Conservation (phyloP, 1,140 invertebrate species). For the Phocides pigmalion region DNA sequence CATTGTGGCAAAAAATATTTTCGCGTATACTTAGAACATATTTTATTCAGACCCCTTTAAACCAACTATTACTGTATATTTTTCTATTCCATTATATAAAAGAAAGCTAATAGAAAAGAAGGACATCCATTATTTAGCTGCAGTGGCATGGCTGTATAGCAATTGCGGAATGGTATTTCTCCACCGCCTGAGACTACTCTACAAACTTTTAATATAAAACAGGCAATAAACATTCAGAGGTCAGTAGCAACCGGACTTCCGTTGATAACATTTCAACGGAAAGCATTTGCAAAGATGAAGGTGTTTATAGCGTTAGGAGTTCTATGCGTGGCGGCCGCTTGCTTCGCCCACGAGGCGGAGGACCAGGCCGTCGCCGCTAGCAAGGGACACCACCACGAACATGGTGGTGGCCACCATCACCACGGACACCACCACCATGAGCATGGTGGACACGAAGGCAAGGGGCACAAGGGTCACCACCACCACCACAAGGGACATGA, state of each 20-base stretch:
- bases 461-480: constrained; percentile 84
- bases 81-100: constrained; percentile 7
- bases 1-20: too few relatives aligned
- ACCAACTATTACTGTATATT: too few relatives aligned
- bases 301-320: constrained; percentile 55
- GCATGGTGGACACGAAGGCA: constrained; percentile 80
- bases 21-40: too few relatives aligned
- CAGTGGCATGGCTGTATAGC: constrained; percentile 14
- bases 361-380: constrained; percentile 79
- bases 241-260: constrained; percentile 78
- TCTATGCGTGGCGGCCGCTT: constrained; percentile 58
- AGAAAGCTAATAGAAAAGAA: constrained; percentile 13
- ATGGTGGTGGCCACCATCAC: constrained; percentile 82
- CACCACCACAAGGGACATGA: constrained; percentile 86
- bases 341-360: constrained; percentile 48
- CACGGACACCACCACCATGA: constrained; percentile 79
- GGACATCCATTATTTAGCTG: constrained; percentile 4
- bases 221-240: constrained; percentile 59
- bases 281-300: constrained; percentile 54
- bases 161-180: constrained; percentile 73
- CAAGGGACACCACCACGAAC: constrained; percentile 70
- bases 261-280: constrained; percentile 45
- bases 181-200: constrained; percentile 50
- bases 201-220: constrained; percentile 69
- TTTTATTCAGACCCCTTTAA: too few relatives aligned